These are phyloP conservation scores for Alectura lathami DNA, from an alignment of 2,113 vertebrate genomes.

Conservation along the genomic window DNA sequence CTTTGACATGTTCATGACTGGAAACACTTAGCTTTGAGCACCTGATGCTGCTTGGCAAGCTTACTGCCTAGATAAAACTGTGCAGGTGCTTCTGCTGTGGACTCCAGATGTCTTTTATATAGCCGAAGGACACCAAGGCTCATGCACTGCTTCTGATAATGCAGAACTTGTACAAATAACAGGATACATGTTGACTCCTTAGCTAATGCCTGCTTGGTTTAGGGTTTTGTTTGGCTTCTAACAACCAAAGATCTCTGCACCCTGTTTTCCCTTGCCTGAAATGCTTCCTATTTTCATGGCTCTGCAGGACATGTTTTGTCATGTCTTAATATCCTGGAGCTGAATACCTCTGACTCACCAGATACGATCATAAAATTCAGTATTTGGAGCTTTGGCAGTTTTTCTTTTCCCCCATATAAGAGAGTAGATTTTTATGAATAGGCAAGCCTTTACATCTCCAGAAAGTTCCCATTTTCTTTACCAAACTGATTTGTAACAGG, in stretches of 20 bases:
- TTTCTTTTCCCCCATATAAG: background rate
- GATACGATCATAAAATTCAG: background rate
- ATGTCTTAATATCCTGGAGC: background rate
- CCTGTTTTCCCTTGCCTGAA: background rate
- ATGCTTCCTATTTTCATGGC: background rate
- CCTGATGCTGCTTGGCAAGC: constrained; percentile 22
- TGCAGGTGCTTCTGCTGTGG: constrained; percentile 18
- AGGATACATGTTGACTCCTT: background rate
- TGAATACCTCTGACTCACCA: background rate
- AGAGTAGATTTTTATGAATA: background rate
- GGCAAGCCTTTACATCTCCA: background rate
- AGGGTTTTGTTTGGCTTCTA: background rate
- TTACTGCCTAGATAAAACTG: constrained; percentile 2
- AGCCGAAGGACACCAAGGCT: background rate
- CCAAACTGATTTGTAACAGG: background rate
- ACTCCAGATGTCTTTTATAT: constrained; percentile 34
- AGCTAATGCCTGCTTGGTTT: background rate
- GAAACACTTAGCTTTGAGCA: constrained; percentile 47
- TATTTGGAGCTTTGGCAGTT: background rate
- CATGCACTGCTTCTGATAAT: background rate
- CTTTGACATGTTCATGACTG: constrained; percentile 22
- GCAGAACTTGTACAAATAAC: background rate
- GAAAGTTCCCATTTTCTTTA: background rate
- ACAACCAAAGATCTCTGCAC: background rate
- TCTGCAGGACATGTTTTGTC: background rate